These are phyloP conservation scores for Thymelicus lineola DNA, from an alignment of 2,888 invertebrate species.

Conservation along the genomic window DNA sequence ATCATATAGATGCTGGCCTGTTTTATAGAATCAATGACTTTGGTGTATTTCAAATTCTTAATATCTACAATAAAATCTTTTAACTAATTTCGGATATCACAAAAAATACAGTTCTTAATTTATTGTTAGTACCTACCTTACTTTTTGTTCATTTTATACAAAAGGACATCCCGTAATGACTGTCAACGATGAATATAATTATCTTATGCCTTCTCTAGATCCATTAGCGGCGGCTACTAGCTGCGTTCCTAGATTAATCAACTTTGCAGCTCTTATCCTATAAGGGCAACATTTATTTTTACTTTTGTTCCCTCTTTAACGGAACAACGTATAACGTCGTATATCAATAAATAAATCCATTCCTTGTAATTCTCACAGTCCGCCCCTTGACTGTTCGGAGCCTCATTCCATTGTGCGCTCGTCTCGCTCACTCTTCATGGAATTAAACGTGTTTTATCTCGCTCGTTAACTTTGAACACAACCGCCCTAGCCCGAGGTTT, in stretches of 20 bases:
- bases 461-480: slow-evolving; percentile 71
- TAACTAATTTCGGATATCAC: not conserved
- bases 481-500: slow-evolving; percentile 76
- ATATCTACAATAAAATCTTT: not conserved
- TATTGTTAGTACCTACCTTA: too few species aligned
- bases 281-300: slow-evolving; percentile 65
- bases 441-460: slow-evolving; percentile 54
- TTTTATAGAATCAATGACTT: not conserved
- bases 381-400: slow-evolving; percentile 68
- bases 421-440: slow-evolving; percentile 58
- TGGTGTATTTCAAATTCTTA: not conserved
- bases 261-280: slow-evolving; percentile 43
- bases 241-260: slow-evolving; percentile 21
- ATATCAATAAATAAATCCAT: slow-evolving; percentile 82
- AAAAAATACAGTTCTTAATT: not conserved
- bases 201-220: slow-evolving; percentile 5
- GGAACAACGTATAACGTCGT: slow-evolving; percentile 75
- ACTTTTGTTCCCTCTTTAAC: slow-evolving; percentile 65
- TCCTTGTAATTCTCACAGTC: slow-evolving; percentile 82
- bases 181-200: slow-evolving; percentile 28
- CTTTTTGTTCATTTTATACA: too few species aligned
- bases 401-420: slow-evolving; percentile 76
- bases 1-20: not conserved
- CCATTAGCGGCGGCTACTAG: slow-evolving; percentile 7
- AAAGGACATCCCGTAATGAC: too few species aligned